phyloP scores from a whole-genome alignment of 2,888 invertebrate genomes.

The Chymomyza amoena region DNA sequence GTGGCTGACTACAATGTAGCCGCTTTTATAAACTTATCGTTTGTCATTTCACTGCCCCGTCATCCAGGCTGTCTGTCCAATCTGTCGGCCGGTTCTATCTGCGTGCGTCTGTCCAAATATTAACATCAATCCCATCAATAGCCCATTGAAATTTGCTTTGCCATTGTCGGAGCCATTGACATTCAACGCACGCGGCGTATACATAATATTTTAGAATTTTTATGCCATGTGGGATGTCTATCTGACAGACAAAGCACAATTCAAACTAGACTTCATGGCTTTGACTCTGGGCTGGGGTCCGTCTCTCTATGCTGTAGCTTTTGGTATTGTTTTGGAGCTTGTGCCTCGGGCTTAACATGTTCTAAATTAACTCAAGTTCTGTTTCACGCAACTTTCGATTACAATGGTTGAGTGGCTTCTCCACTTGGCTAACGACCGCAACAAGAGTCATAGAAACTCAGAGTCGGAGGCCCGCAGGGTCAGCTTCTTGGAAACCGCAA shows the following conservation, averaged over 20 bases:
- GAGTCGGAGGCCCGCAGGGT: background rate
- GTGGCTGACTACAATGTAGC: background rate
- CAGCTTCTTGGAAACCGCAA: slow-evolving; percentile 17
- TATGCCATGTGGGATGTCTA: background rate
- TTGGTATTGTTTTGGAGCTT: background rate
- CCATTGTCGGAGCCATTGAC: background rate
- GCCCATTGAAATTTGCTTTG: background rate
- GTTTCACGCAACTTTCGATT: background rate
- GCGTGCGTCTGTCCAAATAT: background rate
- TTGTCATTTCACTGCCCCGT: background rate
- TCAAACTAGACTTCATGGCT: background rate
- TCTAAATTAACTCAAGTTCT: slow-evolving; percentile 1
- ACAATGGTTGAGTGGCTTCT: background rate
- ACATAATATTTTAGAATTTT: background rate
- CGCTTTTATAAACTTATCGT: slow-evolving; percentile 6
- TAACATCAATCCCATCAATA: background rate
- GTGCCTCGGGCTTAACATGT: background rate
- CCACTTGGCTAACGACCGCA: background rate
- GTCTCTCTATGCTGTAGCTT: background rate
- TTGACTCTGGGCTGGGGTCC: background rate
- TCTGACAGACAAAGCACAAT: background rate
- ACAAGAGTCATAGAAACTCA: background rate
- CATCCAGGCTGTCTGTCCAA: background rate
- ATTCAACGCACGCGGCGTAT: slow-evolving; percentile 1
- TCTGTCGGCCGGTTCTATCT: background rate